A percentile compares a stretch with the other conserved stretches of the same genome.
Evolutionary conservation across 1,140 invertebrate species (phyloP).

Genomic region (Berghia stephanieae): DNA sequence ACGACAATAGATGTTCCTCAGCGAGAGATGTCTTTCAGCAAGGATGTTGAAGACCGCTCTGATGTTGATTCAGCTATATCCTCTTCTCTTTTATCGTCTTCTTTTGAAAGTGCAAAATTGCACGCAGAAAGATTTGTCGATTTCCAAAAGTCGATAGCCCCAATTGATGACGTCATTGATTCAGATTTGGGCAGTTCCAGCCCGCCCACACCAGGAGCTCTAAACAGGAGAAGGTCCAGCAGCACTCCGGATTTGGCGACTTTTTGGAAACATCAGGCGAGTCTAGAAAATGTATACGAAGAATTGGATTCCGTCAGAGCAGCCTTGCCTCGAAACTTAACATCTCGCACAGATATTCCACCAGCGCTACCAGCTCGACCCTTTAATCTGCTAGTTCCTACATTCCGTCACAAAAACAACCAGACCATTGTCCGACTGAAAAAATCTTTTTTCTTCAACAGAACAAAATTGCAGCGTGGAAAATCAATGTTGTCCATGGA

Average conservation of each 20-base stretch:
- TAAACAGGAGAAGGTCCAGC: not conserved
- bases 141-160: not conserved
- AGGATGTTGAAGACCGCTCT: not conserved
- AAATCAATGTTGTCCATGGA: not conserved
- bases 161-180: not conserved
- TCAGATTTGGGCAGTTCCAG: not conserved
- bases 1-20: too few relatives aligned
- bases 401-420: not conserved
- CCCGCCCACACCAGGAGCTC: not conserved
- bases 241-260: constrained; percentile 18
- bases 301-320: constrained; percentile 1
- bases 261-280: not conserved
- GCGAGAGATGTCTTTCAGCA: too few relatives aligned
- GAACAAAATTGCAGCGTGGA: not conserved
- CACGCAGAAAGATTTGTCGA: too few relatives aligned
- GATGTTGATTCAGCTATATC: constrained; percentile 15
- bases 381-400: not conserved
- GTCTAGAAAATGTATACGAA: constrained; percentile 19
- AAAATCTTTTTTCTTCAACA: not conserved
- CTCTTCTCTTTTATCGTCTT: not conserved
- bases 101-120: too few relatives aligned
- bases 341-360: not conserved
- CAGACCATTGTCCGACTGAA: not conserved
- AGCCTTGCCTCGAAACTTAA: not conserved
- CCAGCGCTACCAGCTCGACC: constrained; percentile 21